Evolutionary conservation across 2,888 invertebrate species (phyloP).

Genomic region (Clistopyga incitator): DNA sequence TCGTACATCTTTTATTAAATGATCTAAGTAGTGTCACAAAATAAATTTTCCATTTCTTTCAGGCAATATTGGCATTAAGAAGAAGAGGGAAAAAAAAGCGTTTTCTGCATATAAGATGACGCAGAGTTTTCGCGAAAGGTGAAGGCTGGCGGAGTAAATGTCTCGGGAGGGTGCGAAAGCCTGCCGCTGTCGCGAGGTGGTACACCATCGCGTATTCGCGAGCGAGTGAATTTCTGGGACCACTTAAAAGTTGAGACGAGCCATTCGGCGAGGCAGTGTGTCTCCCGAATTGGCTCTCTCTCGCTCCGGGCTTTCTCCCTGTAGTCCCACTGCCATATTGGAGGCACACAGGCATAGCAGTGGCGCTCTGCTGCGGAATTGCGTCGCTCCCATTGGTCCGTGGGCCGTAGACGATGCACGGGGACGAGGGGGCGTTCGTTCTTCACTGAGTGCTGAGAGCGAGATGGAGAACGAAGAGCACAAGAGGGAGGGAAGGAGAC

Average conservation of each 20-base stretch:
- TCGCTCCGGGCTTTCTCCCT: constrained; percentile 42
- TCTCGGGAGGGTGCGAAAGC: constrained; percentile 26
- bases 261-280: constrained; percentile 71
- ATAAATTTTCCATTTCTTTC: not conserved
- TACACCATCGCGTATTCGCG: constrained; percentile 50
- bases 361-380: constrained; percentile 63
- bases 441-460: constrained; percentile 43
- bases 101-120: constrained; percentile 34
- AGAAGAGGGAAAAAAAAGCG: constrained; percentile 47
- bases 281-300: constrained; percentile 32
- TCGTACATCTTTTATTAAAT: not conserved
- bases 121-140: constrained; percentile 21
- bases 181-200: not conserved
- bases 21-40: not conserved
- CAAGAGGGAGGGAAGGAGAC: constrained; percentile 10
- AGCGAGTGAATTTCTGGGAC: constrained; percentile 68
- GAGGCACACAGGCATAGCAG: constrained; percentile 69
- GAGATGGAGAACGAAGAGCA: constrained; percentile 19
- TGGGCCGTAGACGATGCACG: constrained; percentile 74
- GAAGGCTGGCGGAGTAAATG: constrained; percentile 42
- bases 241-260: constrained; percentile 75
- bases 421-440: constrained; percentile 66
- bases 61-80: not conserved
- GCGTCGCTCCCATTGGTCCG: constrained; percentile 73
- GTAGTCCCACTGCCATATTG: constrained; percentile 80